Evolutionary conservation across 2,797 vertebrate genomes (phyloP).

Genomic region (Enteromius treurensis): DNA sequence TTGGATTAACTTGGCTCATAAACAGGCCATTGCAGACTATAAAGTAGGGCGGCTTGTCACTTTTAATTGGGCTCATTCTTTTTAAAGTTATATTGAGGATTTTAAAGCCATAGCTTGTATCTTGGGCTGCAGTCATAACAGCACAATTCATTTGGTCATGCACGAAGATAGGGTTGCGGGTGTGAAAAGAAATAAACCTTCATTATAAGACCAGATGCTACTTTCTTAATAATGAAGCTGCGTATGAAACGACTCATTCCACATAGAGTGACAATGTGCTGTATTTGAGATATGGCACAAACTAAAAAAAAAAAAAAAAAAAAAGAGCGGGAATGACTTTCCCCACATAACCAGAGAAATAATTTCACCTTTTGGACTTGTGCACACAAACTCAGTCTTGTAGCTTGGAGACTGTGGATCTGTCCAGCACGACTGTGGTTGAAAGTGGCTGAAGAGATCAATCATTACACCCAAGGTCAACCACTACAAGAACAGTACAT

Average conservation of each 20-base stretch:
- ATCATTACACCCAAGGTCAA: slow-evolving; percentile 38
- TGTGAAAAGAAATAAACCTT: slow-evolving; percentile 41
- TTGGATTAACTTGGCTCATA: slow-evolving; percentile 38
- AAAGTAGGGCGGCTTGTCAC: slow-evolving; percentile 32
- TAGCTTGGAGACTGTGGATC: slow-evolving; percentile 2
- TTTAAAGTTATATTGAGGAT: slow-evolving; percentile 34
- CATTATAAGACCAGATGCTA: slow-evolving; percentile 31
- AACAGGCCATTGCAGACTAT: slow-evolving; percentile 31
- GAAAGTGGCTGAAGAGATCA: slow-evolving; percentile 29
- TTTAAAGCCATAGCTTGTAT: slow-evolving; percentile 32
- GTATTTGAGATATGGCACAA: slow-evolving; percentile 54
- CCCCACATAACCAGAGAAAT: slow-evolving; percentile 1
- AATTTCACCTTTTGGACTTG: slow-evolving; percentile 1
- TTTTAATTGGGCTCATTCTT: slow-evolving; percentile 49
- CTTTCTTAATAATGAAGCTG: slow-evolving; percentile 25
- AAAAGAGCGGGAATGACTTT: slow-evolving; percentile 6
- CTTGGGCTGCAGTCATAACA: slow-evolving; percentile 16
- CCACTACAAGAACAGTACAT: slow-evolving; percentile 24
- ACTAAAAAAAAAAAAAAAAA: not conserved
- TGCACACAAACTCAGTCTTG: slow-evolving; percentile 3
- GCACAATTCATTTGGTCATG: slow-evolving; percentile 41
- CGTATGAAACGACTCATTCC: slow-evolving; percentile 50
- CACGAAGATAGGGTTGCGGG: not conserved
- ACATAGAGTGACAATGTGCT: slow-evolving; percentile 48
- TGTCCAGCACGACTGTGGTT: not conserved